phyloP scores from a whole-genome alignment of 2,113 vertebrate species.

The Euleptes europaea region DNA sequence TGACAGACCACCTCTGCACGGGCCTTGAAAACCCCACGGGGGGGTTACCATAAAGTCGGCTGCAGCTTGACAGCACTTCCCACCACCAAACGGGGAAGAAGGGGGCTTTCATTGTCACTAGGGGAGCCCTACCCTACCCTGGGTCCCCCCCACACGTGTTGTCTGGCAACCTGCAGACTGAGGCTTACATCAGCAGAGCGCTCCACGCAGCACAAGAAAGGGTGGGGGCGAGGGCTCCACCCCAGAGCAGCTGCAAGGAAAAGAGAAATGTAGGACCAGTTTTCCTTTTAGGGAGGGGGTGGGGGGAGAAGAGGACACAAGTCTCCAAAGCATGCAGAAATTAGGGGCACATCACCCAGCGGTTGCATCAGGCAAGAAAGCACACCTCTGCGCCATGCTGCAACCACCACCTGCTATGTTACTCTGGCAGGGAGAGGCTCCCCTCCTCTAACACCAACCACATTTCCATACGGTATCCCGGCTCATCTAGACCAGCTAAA shows the following conservation, averaged over 20 bases:
- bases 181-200: slow-evolving; percentile 67
- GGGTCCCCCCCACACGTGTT: not conserved
- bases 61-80: too few species aligned
- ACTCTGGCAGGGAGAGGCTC: not conserved
- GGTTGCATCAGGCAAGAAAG: not conserved
- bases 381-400: not conserved
- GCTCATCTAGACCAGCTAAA: too few species aligned
- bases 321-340: slow-evolving; percentile 20
- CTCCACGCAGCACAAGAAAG: slow-evolving; percentile 62
- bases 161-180: not conserved
- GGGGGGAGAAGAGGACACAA: slow-evolving; percentile 36
- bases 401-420: too few species aligned
- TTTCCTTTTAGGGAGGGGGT: slow-evolving; percentile 17
- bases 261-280: slow-evolving; percentile 56
- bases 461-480: not conserved
- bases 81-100: too few species aligned
- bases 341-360: not conserved
- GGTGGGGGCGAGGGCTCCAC: slow-evolving; percentile 40
- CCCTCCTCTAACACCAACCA: too few species aligned
- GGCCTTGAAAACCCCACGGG: too few species aligned
- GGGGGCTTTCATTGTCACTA: not conserved
- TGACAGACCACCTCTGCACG: too few species aligned
- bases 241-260: slow-evolving; percentile 69
- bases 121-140: not conserved
- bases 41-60: too few species aligned